Percentiles rank a stretch among this genome's conserved stretches.
Evolutionary conservation across 1,140 invertebrate genomes (phyloP).

Genomic region (Bombus cullumanus): DNA sequence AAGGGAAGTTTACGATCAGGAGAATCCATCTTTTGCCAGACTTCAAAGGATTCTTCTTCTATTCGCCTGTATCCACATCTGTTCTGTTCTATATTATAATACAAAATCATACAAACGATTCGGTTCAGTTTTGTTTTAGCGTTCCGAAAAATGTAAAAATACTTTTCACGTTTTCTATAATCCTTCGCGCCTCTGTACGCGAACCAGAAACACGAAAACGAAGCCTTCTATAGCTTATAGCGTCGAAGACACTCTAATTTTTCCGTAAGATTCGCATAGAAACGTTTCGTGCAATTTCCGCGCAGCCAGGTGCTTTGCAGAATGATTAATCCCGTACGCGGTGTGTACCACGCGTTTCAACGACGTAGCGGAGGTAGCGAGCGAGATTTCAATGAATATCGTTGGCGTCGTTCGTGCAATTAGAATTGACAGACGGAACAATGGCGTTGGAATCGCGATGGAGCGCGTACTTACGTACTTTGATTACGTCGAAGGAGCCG

Average conservation of each 20-base stretch:
- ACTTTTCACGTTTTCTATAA: no score
- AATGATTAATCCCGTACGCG: constrained; percentile 69
- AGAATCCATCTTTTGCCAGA: no score
- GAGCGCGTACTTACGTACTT: background rate
- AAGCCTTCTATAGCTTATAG: no score
- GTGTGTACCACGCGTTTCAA: constrained; percentile 29
- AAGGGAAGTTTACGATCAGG: no score
- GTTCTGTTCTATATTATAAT: no score
- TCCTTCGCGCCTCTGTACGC: no score
- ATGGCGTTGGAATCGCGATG: constrained; percentile 56
- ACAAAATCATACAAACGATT: no score
- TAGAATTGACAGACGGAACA: constrained; percentile 75
- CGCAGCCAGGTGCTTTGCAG: constrained; percentile 63
- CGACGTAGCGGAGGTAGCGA: constrained; percentile 36
- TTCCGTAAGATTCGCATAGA: background rate
- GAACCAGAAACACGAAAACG: no score
- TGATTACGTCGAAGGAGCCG: constrained; percentile 35
- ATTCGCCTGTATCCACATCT: no score
- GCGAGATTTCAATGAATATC: constrained; percentile 62
- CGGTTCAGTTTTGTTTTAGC: no score
- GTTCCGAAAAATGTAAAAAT: no score
- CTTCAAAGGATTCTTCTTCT: no score
- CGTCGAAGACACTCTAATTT: background rate
- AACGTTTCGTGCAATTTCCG: constrained; percentile 7
- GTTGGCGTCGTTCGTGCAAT: constrained; percentile 65